Evolutionary conservation across 2,113 vertebrate species (phyloP).

Genomic region (Strigops habroptila): DNA sequence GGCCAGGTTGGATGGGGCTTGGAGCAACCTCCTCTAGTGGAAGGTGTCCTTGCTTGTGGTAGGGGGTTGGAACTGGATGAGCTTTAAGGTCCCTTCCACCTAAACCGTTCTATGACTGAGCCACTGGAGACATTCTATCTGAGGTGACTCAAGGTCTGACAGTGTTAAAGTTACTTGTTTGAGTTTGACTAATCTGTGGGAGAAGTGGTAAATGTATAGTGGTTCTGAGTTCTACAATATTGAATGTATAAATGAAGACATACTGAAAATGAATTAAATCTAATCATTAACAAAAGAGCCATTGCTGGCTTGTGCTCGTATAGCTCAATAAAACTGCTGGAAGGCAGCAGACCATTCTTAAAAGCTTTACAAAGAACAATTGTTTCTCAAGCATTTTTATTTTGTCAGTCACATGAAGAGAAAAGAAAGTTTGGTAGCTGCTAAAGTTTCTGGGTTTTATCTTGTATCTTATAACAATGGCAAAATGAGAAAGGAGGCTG

Average conservation of each 20-base stretch:
- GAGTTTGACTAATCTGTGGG: neutral
- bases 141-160: neutral
- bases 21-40: neutral
- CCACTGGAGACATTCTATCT: neutral
- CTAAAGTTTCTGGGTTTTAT: neutral
- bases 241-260: neutral
- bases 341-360: constrained; percentile 9
- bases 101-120: neutral
- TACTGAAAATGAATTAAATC: constrained; percentile 58
- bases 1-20: neutral
- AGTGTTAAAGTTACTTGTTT: neutral
- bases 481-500: neutral
- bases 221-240: neutral
- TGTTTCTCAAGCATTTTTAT: constrained; percentile 28
- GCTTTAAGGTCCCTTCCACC: neutral
- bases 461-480: neutral
- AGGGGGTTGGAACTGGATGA: neutral
- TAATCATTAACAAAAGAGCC: constrained; percentile 46
- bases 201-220: neutral
- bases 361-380: constrained; percentile 1
- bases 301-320: neutral
- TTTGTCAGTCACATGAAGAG: neutral
- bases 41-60: neutral
- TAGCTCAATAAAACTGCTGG: neutral
- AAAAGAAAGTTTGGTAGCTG: constrained; percentile 1